Conservation (phyloP, 1,140 invertebrate species). For the Trichonephila clavipes region DNA sequence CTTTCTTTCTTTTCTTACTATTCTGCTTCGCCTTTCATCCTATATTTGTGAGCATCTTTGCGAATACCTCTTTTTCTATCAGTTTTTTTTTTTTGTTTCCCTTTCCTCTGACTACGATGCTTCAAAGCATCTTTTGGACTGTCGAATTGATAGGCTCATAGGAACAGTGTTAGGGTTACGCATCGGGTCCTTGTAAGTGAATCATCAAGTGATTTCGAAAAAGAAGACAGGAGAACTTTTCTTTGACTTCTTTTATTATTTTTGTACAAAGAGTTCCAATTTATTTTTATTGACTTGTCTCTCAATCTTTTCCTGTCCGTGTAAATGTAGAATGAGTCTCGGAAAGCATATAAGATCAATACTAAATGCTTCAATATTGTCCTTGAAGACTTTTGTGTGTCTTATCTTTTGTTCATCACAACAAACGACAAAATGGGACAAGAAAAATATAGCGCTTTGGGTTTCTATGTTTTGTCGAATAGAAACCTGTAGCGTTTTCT, state of each 20-base stretch:
- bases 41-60: background rate
- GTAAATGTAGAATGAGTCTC: background rate
- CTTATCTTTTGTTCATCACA: too few species aligned
- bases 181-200: background rate
- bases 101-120: background rate
- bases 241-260: background rate
- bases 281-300: too few species aligned
- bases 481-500: too few species aligned
- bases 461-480: too few species aligned
- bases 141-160: background rate
- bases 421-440: too few species aligned
- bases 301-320: background rate
- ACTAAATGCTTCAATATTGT: too few species aligned
- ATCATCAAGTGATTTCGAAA: slow-evolving; percentile 51
- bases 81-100: background rate
- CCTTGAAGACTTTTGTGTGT: too few species aligned
- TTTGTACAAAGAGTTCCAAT: background rate
- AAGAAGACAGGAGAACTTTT: background rate
- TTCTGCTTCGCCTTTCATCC: background rate
- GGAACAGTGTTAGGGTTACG: slow-evolving; percentile 1
- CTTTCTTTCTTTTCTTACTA: background rate
- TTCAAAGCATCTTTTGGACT: slow-evolving; percentile 23
- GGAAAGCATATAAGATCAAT: background rate
- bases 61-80: background rate
- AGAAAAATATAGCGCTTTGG: too few species aligned